Evolutionary conservation across 2,797 vertebrate genomes (phyloP), one percentile per base, ranked within the genome.

Genomic region (Muraenolepis orangiensis): DNA sequence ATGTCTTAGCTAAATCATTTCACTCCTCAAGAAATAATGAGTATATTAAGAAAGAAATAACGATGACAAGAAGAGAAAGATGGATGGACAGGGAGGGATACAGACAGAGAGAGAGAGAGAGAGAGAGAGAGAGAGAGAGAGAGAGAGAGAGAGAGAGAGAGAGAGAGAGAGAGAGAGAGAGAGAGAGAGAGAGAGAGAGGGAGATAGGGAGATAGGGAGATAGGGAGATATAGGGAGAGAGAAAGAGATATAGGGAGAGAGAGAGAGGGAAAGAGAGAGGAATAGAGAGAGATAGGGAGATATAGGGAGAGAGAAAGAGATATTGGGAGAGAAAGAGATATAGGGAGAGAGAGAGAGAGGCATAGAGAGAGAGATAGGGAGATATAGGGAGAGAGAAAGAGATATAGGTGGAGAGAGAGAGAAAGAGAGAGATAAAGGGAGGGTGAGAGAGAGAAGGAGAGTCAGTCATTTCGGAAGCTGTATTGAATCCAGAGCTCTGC

Each of bases 401-500:
- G 36, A 12, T 18, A 16, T 13, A 12, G 32, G 31, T 23, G 5
- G 18, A n/a, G 64, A 30, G 26, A 3, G 57, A 73, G 66, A 71
- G 68, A 46, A 77, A 70, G 73, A 72, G 51, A 26, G 32, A 28
- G 71, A 26, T 31, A 16, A 32, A 20, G 29, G 71, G 57, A 29
- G 51, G 29, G 72, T 70, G 73, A 74, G 76, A 78, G 80, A 76
- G 72, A 81, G 82, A 81, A 84, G 85, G 88, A 85, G 87, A 87
- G 87, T 85, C 88, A 91, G 91, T 93, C 90, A 91, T 91, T 92
- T 93, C 85, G 82, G 90, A 90, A 91, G 90, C 91, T 92, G 90
- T 91, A 91, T 92, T 91, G 91, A 93, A 92, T 93, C 81, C 87
- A 92, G 92, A 88, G 90, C 78, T 78, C 89, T 92, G 90, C 90